phyloP scores from a whole-genome alignment of 2,113 vertebrate species.

The Cryptomyrus ogoouensis region DNA sequence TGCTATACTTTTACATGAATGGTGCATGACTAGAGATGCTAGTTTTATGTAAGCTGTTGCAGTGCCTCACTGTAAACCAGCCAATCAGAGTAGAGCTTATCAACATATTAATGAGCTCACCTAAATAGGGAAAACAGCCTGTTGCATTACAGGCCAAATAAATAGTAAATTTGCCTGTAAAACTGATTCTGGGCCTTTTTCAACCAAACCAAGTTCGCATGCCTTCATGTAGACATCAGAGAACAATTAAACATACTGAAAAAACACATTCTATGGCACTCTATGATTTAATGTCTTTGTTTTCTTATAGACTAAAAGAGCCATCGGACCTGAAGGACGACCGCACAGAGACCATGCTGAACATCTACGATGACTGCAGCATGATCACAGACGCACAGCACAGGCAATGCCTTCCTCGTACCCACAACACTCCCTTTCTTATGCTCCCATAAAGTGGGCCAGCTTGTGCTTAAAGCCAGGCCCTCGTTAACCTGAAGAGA shows the following conservation, averaged over 20 bases:
- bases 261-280: no score
- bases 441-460: not conserved
- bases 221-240: not conserved
- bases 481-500: not conserved
- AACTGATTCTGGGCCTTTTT: not conserved
- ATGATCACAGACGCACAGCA: constrained; percentile 25
- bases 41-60: not conserved
- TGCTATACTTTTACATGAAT: not conserved
- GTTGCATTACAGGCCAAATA: not conserved
- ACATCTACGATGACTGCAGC: constrained; percentile 47
- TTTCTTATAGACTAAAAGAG: constrained; percentile 62
- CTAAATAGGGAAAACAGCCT: not conserved
- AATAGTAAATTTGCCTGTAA: not conserved
- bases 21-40: not conserved
- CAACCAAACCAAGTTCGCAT: not conserved
- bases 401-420: constrained; percentile 49
- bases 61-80: not conserved
- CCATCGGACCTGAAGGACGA: constrained; percentile 60
- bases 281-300: constrained; percentile 1
- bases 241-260: no score
- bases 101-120: not conserved
- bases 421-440: not conserved
- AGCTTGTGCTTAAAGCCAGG: not conserved
- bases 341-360: constrained; percentile 55
- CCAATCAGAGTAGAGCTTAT: not conserved